Evolutionary conservation across 2,113 vertebrate species (phyloP).

Genomic region (Petaurus breviceps): DNA sequence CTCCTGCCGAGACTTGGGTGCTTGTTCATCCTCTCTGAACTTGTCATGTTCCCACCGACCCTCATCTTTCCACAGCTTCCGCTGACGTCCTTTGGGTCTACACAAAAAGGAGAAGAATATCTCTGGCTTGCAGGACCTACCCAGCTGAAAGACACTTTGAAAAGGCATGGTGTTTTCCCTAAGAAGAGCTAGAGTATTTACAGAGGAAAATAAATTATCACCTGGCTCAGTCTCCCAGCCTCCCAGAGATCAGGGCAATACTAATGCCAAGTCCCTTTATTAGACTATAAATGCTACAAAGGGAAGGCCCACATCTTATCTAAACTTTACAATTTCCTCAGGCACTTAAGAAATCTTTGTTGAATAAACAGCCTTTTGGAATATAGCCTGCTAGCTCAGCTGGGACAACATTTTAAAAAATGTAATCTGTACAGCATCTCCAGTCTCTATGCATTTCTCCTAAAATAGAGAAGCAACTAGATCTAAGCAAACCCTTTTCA

Average conservation of each 20-base stretch:
- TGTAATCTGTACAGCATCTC: background rate
- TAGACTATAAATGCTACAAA: background rate
- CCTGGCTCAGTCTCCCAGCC: background rate
- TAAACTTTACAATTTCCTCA: background rate
- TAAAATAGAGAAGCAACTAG: background rate
- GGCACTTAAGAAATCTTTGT: background rate
- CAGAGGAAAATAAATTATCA: background rate
- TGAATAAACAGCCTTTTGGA: background rate
- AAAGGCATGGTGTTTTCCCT: background rate
- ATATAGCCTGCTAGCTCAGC: background rate
- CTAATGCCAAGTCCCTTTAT: background rate
- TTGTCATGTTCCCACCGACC: slow-evolving; percentile 97
- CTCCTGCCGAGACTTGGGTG: slow-evolving; percentile 96
- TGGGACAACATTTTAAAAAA: background rate
- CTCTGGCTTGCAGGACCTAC: slow-evolving; percentile 21
- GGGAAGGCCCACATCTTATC: background rate
- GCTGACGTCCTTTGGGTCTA: slow-evolving; percentile 95
- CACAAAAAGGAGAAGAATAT: slow-evolving; percentile 36
- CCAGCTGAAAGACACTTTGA: slow-evolving; percentile 12
- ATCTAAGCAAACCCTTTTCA: background rate
- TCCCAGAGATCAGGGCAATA: slow-evolving; percentile 1
- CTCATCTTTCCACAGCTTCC: slow-evolving; percentile 98
- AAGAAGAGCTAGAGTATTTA: background rate
- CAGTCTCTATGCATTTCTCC: slow-evolving; percentile 4
- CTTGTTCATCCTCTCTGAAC: slow-evolving; percentile 98